Base-by-base conservation (phyloP, 2,888 invertebrate species). In the Hypomecis punctinalis region DNA sequence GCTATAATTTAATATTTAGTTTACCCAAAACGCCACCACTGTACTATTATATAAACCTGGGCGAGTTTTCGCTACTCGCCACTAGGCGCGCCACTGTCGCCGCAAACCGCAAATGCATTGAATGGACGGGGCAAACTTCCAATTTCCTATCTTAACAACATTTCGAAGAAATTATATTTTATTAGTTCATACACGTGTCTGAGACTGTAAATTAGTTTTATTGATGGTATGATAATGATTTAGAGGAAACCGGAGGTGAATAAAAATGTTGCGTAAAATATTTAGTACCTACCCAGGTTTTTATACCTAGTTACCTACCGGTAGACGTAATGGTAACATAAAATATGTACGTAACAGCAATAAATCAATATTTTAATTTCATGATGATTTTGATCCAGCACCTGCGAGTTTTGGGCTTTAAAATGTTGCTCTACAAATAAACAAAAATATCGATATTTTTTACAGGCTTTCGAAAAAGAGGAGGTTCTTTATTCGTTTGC, bases 1-100 rank as follows among this genome's bases (percentile, higher is more conserved):
- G 7, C 0, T 23, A 23, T 2, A 36, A 7, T 8, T n/a, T 49
- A 40, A 10, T 4, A 40, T 10, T 4, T 8, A 8, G 40, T 39
- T 43, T 39, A 66, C 63, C 68, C 58, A 53, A 49, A 2, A 5
- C 46, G 5, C 39, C 39, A 51, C 51, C 0, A 11, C n/a, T 23
- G 3, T 36, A 63, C 56, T 37, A 23, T 54, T 64, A 73, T 51
- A 72, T 63, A 70, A 82, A 80, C 78, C 81, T 71, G 8, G 57
- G 5, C 4, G 9, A 75, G 79, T 67, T 81, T 63, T 79, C 74
- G 89, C 92, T 91, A 92, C 91, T 91, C 91, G 78, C 85, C 91
- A 79, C 91, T 42, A 4, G 40, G 33, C 40, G 33, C 52, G 40
- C 52, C n/a, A 13, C 52, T 6, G 52, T 39, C 39, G 37, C 9